Base-by-base conservation (phyloP, 2,888 invertebrate species). In the Cistogaster globosa region DNA sequence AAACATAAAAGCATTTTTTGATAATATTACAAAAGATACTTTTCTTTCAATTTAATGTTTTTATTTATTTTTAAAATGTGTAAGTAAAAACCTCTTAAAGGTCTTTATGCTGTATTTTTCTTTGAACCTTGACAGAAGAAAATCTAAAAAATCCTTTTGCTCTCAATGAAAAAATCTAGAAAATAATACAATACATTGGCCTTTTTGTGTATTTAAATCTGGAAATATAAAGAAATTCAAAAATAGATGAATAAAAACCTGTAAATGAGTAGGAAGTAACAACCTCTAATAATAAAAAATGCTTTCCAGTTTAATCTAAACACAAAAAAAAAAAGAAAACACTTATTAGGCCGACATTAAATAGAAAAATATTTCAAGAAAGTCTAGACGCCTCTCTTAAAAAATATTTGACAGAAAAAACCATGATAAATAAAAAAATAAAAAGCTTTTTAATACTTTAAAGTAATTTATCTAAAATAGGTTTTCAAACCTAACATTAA, bases 261-360 rank as follows among this genome's bases (percentile, higher is more conserved):
- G 51, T 18, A 55, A 76, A 26, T 62, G 71, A 76, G 84, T 80
- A 72, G 80, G 80, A 80, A 69, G 80, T 57, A 18, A 14, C 62
- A 72, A 72, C 76, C 80, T 84, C 75, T 32, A 67, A 48, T 71
- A 26, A 53, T 11, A 22, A 20, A 57, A 80, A 84, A 76, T 76
- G 79, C 71, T 80, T 79, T 84, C 84, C 80, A 84, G 71, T 80
- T 72, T 12, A 53, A 72, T 22, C 48, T 18, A 74, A 67, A 18
- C 16, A 7, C 4, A 1, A 53, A 53, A 22, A n/a, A 16, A 77
- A 65, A 68, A 71, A 22, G 71, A 57, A 74, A 62, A 42, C 42
- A 42, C 12, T 45, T 2, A 20, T 26, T n/a, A 42, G 26, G 38
- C 20, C 60, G 58, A 26, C 4, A 26, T 26, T 16, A 69, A 16